Evolutionary conservation across 2,797 vertebrate genomes (phyloP), one percentile per base, ranked within the genome.

Genomic region (Xerus rutilus): DNA sequence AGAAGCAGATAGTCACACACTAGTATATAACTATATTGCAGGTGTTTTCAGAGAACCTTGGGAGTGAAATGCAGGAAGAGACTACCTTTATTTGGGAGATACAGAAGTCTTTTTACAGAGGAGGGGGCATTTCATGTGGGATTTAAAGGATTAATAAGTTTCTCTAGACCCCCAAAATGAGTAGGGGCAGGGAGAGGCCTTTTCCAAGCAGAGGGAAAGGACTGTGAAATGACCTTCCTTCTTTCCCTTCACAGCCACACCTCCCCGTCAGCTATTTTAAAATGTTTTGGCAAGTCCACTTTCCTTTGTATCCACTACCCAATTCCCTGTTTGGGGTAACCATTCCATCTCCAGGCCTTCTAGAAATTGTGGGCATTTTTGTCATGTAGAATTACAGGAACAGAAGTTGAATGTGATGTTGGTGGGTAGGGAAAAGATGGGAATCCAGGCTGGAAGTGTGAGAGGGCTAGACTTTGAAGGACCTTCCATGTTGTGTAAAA

Each of bases 101-200:
- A 11, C 23, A 39, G 57, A 62, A 54, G 23, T 43, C 79, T 95
- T 88, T 93, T 91, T 95, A 64, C n/a, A 64, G 85, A 92, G 30
- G 57, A 86, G 59, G 5, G 52, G 49, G 35, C 30, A n/a, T 86
- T 93, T 73, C 73, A 65, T 64, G 11, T 83, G 52, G 49, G 13
- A 47, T 89, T 88, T 77, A 86, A 96, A 89, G 9, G 25, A 39
- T 78, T 93, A 72, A n/a, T 76, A 86, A 28, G 21, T 93, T 93
- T 91, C 54, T 35, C 32, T 45, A 67, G 47, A 45, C 39, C n/a
- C 23, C 28, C 30, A 4, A 15, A 10, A 62, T 23, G 59, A 62
- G 59, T 23, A 81, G 70, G 1, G 10, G 12, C 59, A 5, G 13
- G 12, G 20, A 32, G 30, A 86, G 32, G 17, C 9, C 59, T 65